phyloP scores from a whole-genome alignment of 2,888 invertebrate species.

The Strigamia crassipes region DNA sequence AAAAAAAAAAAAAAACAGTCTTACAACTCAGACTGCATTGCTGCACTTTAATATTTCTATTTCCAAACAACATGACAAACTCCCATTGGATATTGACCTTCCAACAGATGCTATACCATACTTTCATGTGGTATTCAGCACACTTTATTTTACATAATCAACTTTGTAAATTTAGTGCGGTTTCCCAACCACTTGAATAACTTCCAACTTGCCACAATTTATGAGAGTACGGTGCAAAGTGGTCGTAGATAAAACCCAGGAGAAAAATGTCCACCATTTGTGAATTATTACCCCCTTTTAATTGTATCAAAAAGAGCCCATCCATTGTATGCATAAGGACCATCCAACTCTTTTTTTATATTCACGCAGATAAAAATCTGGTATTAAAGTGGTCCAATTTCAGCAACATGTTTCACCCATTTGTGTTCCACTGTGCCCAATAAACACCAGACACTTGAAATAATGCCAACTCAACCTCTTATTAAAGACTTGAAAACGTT shows the following conservation, averaged over 20 bases:
- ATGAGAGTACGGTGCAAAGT: neutral
- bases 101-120: too few species aligned
- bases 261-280: neutral
- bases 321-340: neutral
- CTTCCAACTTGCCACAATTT: slow-evolving; percentile 31
- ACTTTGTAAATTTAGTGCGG: slow-evolving; percentile 27
- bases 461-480: neutral
- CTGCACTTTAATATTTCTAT: too few species aligned
- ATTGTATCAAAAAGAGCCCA: neutral
- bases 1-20: too few species aligned
- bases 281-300: neutral
- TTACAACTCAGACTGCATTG: too few species aligned
- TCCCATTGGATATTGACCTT: too few species aligned
- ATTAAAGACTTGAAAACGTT: neutral
- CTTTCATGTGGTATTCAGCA: too few species aligned
- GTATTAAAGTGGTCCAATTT: slow-evolving; percentile 7
- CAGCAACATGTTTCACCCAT: neutral
- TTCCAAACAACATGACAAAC: too few species aligned
- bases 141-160: neutral
- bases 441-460: neutral
- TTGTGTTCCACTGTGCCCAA: neutral
- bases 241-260: neutral
- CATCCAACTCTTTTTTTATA: neutral
- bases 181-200: slow-evolving; percentile 33
- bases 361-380: neutral